phyloP scores from a whole-genome alignment of 1,140 invertebrate species.

The Diploscapter pachys region DNA sequence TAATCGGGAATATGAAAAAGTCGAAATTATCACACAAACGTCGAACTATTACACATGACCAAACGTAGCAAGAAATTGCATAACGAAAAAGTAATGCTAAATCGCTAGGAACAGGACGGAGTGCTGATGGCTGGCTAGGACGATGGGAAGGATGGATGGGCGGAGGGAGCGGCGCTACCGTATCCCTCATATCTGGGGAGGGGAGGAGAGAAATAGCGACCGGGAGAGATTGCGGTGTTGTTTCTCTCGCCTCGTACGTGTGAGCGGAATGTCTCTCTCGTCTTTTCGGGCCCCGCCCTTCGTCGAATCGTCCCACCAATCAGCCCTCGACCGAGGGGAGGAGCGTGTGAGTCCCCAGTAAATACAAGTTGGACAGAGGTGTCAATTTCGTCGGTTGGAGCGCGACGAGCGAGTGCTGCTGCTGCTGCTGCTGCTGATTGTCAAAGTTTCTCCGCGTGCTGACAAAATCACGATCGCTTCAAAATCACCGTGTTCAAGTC shows the following conservation, averaged over 20 bases:
- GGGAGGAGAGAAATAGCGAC: no score
- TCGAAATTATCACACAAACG: no score
- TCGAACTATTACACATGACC: no score
- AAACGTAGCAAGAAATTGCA: no score
- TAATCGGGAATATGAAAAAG: no score
- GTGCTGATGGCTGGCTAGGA: no score
- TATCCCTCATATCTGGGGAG: no score
- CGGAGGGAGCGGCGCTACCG: no score
- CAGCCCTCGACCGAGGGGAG: not conserved
- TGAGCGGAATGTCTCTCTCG: not conserved
- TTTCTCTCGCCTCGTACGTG: slow-evolving; percentile 10
- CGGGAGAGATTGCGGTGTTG: slow-evolving; percentile 19
- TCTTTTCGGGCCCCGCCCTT: not conserved
- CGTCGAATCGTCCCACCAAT: slow-evolving; percentile 20
- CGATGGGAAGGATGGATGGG: no score
- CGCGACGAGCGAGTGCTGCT: slow-evolving; percentile 8
- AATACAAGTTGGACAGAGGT: slow-evolving; percentile 41
- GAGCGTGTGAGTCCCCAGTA: slow-evolving; percentile 30
- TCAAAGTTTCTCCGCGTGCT: not conserved
- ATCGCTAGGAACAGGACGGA: no score
- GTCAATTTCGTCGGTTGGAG: slow-evolving; percentile 43
- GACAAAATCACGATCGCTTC: not conserved
- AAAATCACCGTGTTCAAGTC: not conserved
- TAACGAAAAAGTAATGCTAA: no score
- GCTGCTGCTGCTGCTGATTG: slow-evolving; percentile 21